Evolutionary conservation across 2,797 vertebrate genomes (phyloP), one percentile per base, ranked within the genome.

Genomic region (Diplodus sargus): DNA sequence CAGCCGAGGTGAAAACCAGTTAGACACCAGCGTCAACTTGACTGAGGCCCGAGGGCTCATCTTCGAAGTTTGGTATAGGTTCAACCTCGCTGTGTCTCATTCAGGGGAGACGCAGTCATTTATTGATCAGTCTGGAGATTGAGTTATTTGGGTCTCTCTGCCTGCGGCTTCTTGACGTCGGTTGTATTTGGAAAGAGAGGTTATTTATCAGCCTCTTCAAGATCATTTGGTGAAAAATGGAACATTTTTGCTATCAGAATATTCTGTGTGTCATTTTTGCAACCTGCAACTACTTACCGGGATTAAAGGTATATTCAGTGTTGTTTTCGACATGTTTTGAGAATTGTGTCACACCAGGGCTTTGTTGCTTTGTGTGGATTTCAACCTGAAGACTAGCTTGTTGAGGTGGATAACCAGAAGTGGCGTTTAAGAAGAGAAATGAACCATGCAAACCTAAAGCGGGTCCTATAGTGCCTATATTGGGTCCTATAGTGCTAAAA

Each of bases 1-100:
- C 45, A 73, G 58, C 70, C 30, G 2, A 47, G 18, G 25, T 64
- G 43, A 63, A 79, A 88, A 79, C 64, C 81, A 60, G 87, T 87
- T 83, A 2, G 64, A 78, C 70, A 22, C 47, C 57, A 74, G 64
- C 13, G 23, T 45, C 59, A 13, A 34, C 74, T 63, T 59, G 68
- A 60, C 75, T 15, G 47, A 47, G 14, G 66, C 83, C 66, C 2
- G 25, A 23, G 60, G 78, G 82, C 63, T 77, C 62, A 13, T 64
- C 65, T 76, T 72, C 11, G 0, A 56, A 54, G 58, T 59, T 18
- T 45, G 47, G 15, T 39, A 22, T 4, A 52, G 12, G 18, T 25
- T 60, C 14, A 52, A 25, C 58, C 45, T 30, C 39, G 48, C 53
- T 23, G 17, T n/a, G 25, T 51, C 17, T 43, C 17, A 14, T 58